Evolutionary conservation across 2,797 vertebrate species (phyloP).

Genomic region (Chiropotes sagulatus): DNA sequence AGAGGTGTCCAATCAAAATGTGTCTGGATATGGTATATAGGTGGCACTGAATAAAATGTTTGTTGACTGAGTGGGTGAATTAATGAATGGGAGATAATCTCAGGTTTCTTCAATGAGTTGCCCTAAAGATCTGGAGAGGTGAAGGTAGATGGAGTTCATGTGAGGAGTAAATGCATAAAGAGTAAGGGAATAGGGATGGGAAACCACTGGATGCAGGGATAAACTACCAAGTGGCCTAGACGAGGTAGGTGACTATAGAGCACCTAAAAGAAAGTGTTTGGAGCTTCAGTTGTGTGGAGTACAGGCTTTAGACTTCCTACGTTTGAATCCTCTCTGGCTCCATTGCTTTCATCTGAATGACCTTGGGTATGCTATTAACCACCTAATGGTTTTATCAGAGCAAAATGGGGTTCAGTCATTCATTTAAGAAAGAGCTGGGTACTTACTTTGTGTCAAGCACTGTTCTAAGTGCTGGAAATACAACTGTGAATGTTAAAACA

Average conservation of each 20-base stretch:
- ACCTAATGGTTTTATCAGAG: background rate
- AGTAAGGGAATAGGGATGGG: background rate
- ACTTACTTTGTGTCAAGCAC: background rate
- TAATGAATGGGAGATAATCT: background rate
- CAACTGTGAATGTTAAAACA: accelerated
- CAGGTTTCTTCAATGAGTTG: background rate
- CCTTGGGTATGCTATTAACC: background rate
- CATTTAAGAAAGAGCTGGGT: background rate
- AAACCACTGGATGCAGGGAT: background rate
- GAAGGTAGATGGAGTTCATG: background rate
- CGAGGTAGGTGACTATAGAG: background rate
- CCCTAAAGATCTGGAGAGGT: background rate
- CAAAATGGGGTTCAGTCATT: background rate
- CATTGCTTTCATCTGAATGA: background rate
- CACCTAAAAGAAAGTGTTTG: background rate
- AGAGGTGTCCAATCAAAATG: background rate
- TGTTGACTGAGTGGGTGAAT: background rate
- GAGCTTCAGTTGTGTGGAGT: background rate
- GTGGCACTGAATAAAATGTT: background rate
- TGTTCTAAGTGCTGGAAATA: background rate
- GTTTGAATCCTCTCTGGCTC: background rate
- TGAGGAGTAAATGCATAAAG: background rate
- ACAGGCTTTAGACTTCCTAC: background rate
- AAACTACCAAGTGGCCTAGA: background rate
- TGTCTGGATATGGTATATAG: background rate